A percentile compares a stretch with the other conserved stretches of the same genome.
phyloP scores from a whole-genome alignment of 1,140 invertebrate genomes.

The Drosophila asahinai region DNA sequence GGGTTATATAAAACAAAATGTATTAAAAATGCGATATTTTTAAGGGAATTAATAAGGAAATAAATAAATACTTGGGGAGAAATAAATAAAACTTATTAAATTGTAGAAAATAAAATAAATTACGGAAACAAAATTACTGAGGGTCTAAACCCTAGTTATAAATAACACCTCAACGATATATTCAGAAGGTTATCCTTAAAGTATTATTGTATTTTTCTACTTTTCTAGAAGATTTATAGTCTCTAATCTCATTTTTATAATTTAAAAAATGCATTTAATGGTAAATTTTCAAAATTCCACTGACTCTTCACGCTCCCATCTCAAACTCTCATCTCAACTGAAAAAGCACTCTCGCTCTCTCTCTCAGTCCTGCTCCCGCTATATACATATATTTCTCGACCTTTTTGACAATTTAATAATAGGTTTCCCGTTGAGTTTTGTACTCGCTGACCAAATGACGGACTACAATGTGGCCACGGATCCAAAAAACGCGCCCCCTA shows the following conservation, averaged over 20 bases:
- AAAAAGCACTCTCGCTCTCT: slow-evolving; percentile 15
- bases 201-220: too few species aligned
- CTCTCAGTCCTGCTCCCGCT: slow-evolving; percentile 16
- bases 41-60: not conserved
- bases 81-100: not conserved
- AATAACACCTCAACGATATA: not conserved
- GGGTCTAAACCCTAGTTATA: too few species aligned
- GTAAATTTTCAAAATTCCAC: not conserved
- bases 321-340: not conserved
- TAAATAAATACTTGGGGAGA: not conserved
- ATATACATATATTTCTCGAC: slow-evolving; percentile 73
- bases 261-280: too few species aligned
- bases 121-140: not conserved
- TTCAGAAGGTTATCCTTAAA: not conserved
- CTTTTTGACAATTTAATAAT: slow-evolving; percentile 85
- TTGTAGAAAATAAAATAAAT: not conserved
- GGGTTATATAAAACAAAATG: not conserved
- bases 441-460: slow-evolving; percentile 77
- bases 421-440: slow-evolving; percentile 57
- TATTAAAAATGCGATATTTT: not conserved
- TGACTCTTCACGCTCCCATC: slow-evolving; percentile 41
- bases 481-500: slow-evolving; percentile 61
- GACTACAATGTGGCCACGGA: slow-evolving; percentile 58
- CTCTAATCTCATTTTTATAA: too few species aligned
- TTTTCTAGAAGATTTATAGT: too few species aligned